Conservation (phyloP, 2,888 invertebrate species). For the Charanyca ferruginea region DNA sequence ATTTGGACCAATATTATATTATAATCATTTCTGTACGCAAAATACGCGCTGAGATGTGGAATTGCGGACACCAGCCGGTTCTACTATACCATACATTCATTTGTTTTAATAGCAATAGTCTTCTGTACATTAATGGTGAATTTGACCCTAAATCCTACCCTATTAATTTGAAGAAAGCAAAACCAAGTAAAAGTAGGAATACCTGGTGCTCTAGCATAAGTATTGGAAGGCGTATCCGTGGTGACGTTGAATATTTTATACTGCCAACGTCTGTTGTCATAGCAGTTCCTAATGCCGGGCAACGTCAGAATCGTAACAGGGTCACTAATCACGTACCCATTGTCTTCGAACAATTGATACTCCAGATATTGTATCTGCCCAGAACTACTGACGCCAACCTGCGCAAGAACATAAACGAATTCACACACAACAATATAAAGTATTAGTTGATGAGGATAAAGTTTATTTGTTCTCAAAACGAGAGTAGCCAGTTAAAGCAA, state of each 20-base stretch:
- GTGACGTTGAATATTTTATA: slow-evolving; percentile 81
- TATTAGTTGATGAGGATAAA: too few species aligned
- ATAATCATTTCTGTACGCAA: too few species aligned
- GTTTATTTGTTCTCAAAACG: too few species aligned
- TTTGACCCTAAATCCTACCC: too few species aligned
- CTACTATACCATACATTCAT: too few species aligned
- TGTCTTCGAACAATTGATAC: slow-evolving; percentile 89
- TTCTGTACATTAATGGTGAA: too few species aligned
- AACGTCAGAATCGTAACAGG: slow-evolving; percentile 74
- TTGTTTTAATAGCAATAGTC: too few species aligned
- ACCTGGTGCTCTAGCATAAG: slow-evolving; percentile 93
- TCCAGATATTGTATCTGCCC: slow-evolving; percentile 93
- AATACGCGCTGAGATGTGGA: too few species aligned
- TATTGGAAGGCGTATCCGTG: slow-evolving; percentile 93
- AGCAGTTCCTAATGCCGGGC: slow-evolving; percentile 90
- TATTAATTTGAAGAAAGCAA: too few species aligned
- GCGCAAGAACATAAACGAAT: not conserved
- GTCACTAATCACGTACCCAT: slow-evolving; percentile 91
- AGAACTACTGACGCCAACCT: slow-evolving; percentile 90
- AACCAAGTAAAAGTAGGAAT: slow-evolving; percentile 30
- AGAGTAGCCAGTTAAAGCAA: too few species aligned
- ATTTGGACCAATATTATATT: not conserved
- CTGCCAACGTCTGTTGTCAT: slow-evolving; percentile 89
- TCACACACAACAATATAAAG: too few species aligned
- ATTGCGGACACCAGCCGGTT: too few species aligned